Evolutionary conservation across 2,888 invertebrate species (phyloP).

Genomic region (Calliphora vomitoria): DNA sequence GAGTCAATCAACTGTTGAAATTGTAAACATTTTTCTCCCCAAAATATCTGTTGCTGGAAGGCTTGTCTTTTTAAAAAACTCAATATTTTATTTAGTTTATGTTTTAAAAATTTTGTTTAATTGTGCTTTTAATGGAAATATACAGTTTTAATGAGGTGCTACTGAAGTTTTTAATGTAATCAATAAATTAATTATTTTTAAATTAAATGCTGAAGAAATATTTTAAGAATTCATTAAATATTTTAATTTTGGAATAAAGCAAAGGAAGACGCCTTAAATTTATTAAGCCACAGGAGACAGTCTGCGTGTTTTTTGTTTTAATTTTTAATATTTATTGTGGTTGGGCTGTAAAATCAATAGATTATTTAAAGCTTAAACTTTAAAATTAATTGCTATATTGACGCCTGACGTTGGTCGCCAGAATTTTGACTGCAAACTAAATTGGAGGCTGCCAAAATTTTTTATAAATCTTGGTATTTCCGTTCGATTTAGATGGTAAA

Average conservation of each 20-base stretch:
- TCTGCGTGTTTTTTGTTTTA: slow-evolving; percentile 22
- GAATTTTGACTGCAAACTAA: neutral
- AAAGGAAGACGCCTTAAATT: slow-evolving; percentile 57
- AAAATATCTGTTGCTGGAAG: slow-evolving; percentile 21
- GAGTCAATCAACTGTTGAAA: neutral
- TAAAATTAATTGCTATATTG: neutral
- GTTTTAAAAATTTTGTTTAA: slow-evolving; percentile 51
- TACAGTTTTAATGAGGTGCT: slow-evolving; percentile 71
- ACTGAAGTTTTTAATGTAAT: slow-evolving; percentile 60
- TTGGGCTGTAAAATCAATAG: neutral
- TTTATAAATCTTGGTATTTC: neutral
- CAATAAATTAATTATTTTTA: slow-evolving; percentile 63
- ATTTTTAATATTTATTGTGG: neutral
- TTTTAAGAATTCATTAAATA: slow-evolving; percentile 34
- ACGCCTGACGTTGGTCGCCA: neutral
- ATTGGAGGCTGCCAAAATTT: neutral
- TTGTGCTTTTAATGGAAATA: slow-evolving; percentile 64
- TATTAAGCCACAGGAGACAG: slow-evolving; percentile 12
- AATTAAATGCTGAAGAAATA: slow-evolving; percentile 42
- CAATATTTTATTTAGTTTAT: slow-evolving; percentile 66
- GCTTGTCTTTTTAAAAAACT: slow-evolving; percentile 49
- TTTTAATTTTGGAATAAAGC: neutral
- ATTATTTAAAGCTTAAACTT: neutral
- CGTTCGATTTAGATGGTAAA: neutral
- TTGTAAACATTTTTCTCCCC: neutral